Conservation (phyloP, 2,888 invertebrate genomes). For the Oasisia sp. region DNA sequence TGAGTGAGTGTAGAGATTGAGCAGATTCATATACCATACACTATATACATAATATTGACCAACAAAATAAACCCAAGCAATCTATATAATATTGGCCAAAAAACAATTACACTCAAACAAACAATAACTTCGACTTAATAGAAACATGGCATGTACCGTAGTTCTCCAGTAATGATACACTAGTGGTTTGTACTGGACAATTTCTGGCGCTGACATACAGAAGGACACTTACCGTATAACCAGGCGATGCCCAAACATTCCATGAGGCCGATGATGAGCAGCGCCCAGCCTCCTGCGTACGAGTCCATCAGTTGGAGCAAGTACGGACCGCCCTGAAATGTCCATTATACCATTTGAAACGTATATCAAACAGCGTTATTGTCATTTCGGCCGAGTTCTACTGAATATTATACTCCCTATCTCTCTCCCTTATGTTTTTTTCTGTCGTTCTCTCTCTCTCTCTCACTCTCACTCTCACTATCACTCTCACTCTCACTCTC, state of each 20-base stretch:
- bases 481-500: too few species aligned
- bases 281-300: conserved; percentile 62
- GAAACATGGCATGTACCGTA: background rate
- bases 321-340: conserved; percentile 60
- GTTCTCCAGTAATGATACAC: background rate
- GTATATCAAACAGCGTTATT: background rate
- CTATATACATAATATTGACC: too few species aligned
- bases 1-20: conserved; percentile 32
- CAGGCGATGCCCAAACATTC: conserved; percentile 79
- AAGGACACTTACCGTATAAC: conserved; percentile 71
- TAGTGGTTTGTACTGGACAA: background rate
- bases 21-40: too few species aligned
- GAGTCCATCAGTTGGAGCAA: conserved; percentile 62
- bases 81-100: too few species aligned
- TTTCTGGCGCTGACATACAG: background rate
- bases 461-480: too few species aligned
- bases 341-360: background rate
- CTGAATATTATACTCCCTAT: too few species aligned
- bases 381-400: too few species aligned
- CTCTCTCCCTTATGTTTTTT: too few species aligned
- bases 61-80: too few species aligned
- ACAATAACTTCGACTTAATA: too few species aligned
- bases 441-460: too few species aligned
- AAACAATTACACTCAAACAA: too few species aligned
- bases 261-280: conserved; percentile 76